phyloP scores from a whole-genome alignment of 2,888 invertebrate species.

The Stenurella melanura region DNA sequence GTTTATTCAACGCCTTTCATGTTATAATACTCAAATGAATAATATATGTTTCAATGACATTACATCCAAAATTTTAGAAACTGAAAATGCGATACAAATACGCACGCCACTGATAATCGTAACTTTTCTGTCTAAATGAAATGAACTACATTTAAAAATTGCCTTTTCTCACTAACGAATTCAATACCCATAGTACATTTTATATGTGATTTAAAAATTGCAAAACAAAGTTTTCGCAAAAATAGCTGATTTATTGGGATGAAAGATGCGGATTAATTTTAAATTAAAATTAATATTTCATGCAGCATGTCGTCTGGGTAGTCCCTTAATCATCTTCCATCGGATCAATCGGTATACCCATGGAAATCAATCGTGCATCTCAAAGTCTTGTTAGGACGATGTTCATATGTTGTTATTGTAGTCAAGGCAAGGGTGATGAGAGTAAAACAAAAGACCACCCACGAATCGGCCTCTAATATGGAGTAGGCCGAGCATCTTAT shows the following conservation, averaged over 20 bases:
- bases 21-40: too few species aligned
- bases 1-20: too few species aligned
- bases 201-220: neutral
- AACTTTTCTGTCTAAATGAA: too few species aligned
- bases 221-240: neutral
- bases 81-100: too few species aligned
- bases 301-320: slow-evolving; percentile 26
- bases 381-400: slow-evolving; percentile 65
- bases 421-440: slow-evolving; percentile 65
- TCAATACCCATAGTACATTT: neutral
- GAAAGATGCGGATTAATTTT: neutral
- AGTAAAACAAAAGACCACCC: slow-evolving; percentile 63
- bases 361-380: slow-evolving; percentile 67
- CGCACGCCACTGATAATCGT: too few species aligned
- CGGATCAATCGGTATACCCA: slow-evolving; percentile 56
- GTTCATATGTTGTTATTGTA: slow-evolving; percentile 66
- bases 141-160: too few species aligned
- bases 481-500: slow-evolving; percentile 53
- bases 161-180: too few species aligned
- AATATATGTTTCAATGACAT: too few species aligned
- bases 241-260: neutral
- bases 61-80: too few species aligned
- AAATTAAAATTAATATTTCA: neutral
- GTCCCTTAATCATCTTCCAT: slow-evolving; percentile 53
- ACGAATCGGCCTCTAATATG: slow-evolving; percentile 61